Evolutionary conservation across 2,113 vertebrate genomes (phyloP), one percentile per base, ranked within the genome.

Genomic region (Podocnemis expansa): DNA sequence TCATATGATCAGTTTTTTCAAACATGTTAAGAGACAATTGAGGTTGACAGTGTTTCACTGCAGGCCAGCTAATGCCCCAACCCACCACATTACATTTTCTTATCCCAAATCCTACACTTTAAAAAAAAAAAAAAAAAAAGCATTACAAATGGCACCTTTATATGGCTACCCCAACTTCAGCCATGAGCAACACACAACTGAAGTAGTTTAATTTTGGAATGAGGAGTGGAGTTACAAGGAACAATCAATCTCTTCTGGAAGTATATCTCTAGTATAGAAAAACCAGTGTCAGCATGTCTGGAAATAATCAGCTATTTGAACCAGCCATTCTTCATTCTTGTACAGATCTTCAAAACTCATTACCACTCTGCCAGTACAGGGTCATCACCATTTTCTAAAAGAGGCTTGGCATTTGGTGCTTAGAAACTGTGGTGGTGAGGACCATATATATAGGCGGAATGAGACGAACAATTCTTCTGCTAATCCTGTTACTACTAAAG

Each of bases 1-100:
- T 34, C 79, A 76, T 25, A 52, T 83, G 14, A 70, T 47, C 1
- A 67, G 73, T 27, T 73, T 75, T 41, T 27, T 45, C 38, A 45
- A 45, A 92, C 83, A 85, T 4, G 3, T 1, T 70, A 49, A 95
- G 80, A 5, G 60, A 38, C 14, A 84, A 16, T 38, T 90, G 80
- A 86, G 76, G 25, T 2, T 80, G 24, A 93, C 54, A 3, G 1
- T 56, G 27, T 84, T 91, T 85, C 49, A 83, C 52, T 29, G 56
- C 11, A 85, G 79, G 56, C 60, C 82, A 81, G 81, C 31, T 79
- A 92, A 88, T n/a, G 52, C 8, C 29, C 55, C 82, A 90, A 93
- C 34, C n/a, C 12, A 82, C 41, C 0, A 60, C 29, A n/a, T 73
- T 8, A 22, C 0, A 4, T 9, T 82, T 93, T 86, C 80, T 27